These are phyloP conservation scores for Standfussiana lucernea DNA, from an alignment of 2,888 invertebrate genomes.

Conservation along the genomic window DNA sequence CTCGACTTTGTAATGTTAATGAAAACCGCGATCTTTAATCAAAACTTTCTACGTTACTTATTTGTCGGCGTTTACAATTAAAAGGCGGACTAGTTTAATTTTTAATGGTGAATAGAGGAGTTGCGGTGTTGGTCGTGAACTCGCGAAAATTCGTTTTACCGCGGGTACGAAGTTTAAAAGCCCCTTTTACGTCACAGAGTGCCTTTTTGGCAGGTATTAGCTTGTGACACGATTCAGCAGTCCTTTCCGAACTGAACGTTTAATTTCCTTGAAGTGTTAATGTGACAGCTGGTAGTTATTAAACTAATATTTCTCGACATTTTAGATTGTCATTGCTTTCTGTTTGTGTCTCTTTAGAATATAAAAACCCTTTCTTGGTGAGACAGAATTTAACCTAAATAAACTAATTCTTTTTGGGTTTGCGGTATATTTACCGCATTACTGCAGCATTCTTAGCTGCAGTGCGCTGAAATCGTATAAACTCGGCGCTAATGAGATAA, in stretches of 20 bases:
- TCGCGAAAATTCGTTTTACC: slow-evolving; percentile 51
- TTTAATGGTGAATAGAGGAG: slow-evolving; percentile 45
- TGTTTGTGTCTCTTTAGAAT: slow-evolving; percentile 1
- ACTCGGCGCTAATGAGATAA: slow-evolving; percentile 32
- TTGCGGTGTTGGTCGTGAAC: slow-evolving; percentile 21
- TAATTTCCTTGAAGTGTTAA: slow-evolving; percentile 41
- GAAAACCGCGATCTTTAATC: slow-evolving; percentile 74
- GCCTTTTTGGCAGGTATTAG: slow-evolving; percentile 34
- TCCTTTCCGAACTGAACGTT: slow-evolving; percentile 29
- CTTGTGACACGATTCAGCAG: slow-evolving; percentile 49
- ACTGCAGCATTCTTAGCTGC: slow-evolving; percentile 34
- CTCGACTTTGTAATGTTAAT: slow-evolving; percentile 69
- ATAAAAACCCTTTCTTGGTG: not conserved
- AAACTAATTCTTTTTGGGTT: too few species aligned
- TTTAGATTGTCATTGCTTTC: slow-evolving; percentile 10
- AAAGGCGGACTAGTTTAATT: slow-evolving; percentile 56
- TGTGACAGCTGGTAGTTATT: slow-evolving; percentile 24
- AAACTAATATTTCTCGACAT: slow-evolving; percentile 4
- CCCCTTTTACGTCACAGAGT: slow-evolving; percentile 28
- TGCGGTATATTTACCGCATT: slow-evolving; percentile 17
- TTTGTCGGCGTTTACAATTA: slow-evolving; percentile 61
- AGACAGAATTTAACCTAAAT: slow-evolving; percentile 6
- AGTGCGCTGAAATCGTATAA: slow-evolving; percentile 42
- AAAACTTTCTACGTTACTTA: slow-evolving; percentile 71
- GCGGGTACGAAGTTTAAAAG: slow-evolving; percentile 36